These are phyloP conservation scores for Sesia apiformis DNA, from an alignment of 2,888 invertebrate genomes.

Conservation along the genomic window DNA sequence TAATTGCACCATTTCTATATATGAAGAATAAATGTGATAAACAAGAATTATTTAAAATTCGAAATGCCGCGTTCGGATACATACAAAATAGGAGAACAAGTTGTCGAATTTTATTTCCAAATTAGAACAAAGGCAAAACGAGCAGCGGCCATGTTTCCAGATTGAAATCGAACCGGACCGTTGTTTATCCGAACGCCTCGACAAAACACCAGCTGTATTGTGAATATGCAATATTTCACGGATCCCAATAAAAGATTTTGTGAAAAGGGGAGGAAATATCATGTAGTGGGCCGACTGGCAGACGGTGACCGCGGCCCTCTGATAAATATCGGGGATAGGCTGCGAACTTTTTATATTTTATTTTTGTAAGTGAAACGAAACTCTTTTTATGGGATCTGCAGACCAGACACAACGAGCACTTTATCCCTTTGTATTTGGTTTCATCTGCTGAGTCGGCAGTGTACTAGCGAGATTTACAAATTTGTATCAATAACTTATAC, in stretches of 20 bases:
- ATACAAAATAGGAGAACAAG: no score
- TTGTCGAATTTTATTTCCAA: conserved; percentile 11
- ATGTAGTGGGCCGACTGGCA: conserved; percentile 24
- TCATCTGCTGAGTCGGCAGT: no score
- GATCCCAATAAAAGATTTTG: conserved; percentile 38
- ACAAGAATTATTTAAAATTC: no score
- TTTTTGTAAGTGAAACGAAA: no score
- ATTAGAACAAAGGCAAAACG: conserved; percentile 14
- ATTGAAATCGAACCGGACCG: conserved; percentile 27
- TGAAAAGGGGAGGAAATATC: conserved; percentile 15
- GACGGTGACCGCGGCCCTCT: conserved; percentile 4
- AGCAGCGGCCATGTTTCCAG: conserved; percentile 7
- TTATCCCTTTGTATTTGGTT: no score
- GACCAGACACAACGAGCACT: no score
- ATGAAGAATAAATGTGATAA: no score
- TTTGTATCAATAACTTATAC: no score
- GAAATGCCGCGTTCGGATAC: no score
- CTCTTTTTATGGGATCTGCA: no score
- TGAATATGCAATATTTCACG: conserved; percentile 54
- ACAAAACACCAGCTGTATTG: conserved; percentile 34
- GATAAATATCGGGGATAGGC: background rate
- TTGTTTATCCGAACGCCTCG: conserved; percentile 19
- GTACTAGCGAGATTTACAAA: no score
- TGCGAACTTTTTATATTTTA: background rate
- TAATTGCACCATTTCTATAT: no score